These are phyloP conservation scores for Grantiella picta DNA, from an alignment of 2,113 vertebrate genomes.

Conservation along the genomic window DNA sequence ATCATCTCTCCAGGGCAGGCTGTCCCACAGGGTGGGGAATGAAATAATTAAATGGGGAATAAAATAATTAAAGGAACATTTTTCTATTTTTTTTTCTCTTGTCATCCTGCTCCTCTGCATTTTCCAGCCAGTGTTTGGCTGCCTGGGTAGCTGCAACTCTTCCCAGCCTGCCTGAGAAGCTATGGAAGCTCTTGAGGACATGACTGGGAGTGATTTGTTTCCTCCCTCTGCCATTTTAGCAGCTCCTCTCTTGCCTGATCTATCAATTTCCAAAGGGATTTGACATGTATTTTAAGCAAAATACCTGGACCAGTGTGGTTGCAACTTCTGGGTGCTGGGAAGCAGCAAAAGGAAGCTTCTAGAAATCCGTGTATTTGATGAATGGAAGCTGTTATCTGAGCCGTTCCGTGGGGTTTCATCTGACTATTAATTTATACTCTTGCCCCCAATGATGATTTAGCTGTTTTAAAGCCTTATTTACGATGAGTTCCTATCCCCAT, in stretches of 20 bases:
- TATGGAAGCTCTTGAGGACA: not conserved
- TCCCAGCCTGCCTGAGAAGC: not conserved
- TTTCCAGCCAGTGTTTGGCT: not conserved
- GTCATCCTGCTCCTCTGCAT: not conserved
- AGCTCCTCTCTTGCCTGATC: not conserved
- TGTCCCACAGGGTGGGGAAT: not conserved
- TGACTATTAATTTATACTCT: slow-evolving; percentile 54
- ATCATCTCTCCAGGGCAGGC: too few species aligned
- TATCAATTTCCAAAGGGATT: not conserved
- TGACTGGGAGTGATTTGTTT: not conserved
- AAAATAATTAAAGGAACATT: not conserved
- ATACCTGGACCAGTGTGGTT: rapidly evolving
- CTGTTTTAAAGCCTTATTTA: slow-evolving; percentile 71
- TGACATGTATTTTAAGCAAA: not conserved
- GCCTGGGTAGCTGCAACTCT: not conserved
- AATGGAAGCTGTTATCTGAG: not conserved
- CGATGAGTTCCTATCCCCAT: slow-evolving; percentile 13
- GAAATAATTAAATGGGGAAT: not conserved
- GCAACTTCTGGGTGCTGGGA: not conserved
- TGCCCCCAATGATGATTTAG: slow-evolving; percentile 64
- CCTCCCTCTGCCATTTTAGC: not conserved
- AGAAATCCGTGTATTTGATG: slow-evolving; percentile 3
- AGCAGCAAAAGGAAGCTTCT: not conserved
- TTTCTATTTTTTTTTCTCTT: not conserved
- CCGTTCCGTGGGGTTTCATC: not conserved